Percentiles rank a stretch among this genome's conserved stretches.
These are phyloP conservation scores for Callipepla californica DNA, from an alignment of 2,113 vertebrate species.

Conservation along the genomic window DNA sequence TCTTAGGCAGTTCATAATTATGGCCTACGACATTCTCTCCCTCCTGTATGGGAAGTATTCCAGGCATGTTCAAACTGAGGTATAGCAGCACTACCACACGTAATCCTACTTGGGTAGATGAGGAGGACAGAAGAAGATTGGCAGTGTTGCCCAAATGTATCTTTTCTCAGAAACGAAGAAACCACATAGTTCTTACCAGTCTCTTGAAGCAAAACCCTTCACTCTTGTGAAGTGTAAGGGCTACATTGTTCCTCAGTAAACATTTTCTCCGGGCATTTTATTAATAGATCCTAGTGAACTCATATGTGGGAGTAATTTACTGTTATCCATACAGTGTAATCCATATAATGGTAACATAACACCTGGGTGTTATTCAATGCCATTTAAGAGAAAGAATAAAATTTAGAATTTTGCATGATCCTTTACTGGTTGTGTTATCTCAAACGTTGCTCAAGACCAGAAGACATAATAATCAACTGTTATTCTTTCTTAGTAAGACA, in stretches of 20 bases:
- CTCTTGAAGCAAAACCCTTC: not conserved
- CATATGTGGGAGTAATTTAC: not conserved
- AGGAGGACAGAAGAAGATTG: not conserved
- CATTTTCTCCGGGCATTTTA: not conserved
- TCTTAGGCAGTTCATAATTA: not conserved
- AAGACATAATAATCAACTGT: not conserved
- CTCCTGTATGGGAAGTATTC: not conserved
- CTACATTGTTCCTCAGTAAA: not conserved
- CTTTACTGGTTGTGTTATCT: not conserved
- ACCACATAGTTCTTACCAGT: not conserved
- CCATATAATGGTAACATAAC: not conserved
- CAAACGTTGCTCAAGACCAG: not conserved
- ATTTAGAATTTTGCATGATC: not conserved
- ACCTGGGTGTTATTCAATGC: not conserved
- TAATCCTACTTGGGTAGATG: not conserved
- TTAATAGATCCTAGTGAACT: not conserved
- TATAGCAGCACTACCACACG: not conserved
- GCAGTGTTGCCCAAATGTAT: not conserved
- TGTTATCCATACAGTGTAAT: not conserved
- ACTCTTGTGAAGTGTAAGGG: not conserved
- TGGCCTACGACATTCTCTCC: not conserved
- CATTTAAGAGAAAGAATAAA: not conserved
- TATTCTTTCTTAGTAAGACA: not conserved
- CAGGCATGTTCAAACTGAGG: not conserved
- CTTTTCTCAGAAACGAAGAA: not conserved